phyloP scores from a whole-genome alignment of 2,797 vertebrate genomes.

The Cebuella pygmaea region DNA sequence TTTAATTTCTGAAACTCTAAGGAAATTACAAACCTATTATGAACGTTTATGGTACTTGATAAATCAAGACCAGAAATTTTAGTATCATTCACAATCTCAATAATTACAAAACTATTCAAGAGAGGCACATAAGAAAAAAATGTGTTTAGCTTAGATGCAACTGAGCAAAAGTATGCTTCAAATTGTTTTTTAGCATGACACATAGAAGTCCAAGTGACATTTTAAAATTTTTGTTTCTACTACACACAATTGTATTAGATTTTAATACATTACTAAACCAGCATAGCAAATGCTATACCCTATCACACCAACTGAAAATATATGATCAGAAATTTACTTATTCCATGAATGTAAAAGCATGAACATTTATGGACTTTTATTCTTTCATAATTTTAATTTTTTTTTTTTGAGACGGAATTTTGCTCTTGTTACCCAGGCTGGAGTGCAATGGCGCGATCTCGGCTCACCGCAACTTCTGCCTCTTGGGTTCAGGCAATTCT shows the following conservation, averaged over 20 bases:
- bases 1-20: slow-evolving; percentile 22
- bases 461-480: too few relatives aligned
- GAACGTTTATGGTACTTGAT: slow-evolving; percentile 5
- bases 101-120: slow-evolving; percentile 26
- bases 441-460: too few relatives aligned
- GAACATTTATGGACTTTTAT: background rate
- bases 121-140: slow-evolving; percentile 1
- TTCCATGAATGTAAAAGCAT: background rate
- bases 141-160: background rate
- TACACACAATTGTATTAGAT: background rate
- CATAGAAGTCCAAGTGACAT: background rate
- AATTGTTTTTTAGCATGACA: background rate
- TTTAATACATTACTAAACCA: background rate
- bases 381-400: background rate
- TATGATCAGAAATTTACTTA: background rate
- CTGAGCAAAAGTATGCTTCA: background rate
- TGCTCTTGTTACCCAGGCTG: too few relatives aligned
- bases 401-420: too few relatives aligned
- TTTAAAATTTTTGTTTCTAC: background rate
- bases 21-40: slow-evolving; percentile 11
- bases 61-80: slow-evolving; percentile 16
- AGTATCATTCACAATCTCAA: background rate
- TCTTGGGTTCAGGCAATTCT: too few relatives aligned
- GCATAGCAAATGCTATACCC: background rate
- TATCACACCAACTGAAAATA: background rate